Evolutionary conservation across 2,888 invertebrate genomes (phyloP), one percentile per base, ranked within the genome.

Genomic region (Drosophila niveifrons): DNA sequence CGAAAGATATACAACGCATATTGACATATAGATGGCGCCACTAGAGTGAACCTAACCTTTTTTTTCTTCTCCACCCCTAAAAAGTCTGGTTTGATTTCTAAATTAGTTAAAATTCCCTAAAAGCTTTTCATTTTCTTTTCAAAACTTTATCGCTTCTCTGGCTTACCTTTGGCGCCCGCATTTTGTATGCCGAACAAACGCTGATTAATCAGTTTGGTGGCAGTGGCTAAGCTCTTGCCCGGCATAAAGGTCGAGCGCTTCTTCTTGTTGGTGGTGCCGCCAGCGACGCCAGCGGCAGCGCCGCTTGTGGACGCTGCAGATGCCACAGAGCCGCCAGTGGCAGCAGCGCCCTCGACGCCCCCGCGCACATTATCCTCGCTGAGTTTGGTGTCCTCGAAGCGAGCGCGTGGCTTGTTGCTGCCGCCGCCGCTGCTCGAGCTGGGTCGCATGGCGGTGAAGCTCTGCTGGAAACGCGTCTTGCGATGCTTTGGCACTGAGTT

Each of bases 391-490:
- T 94, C 93, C 62, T 94, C 94, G 75, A 91, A 91, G 13, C 91
- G 88, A 0, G 91, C 90, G 4, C 90, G 84, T 0, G 90, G 91
- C 52, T 81, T 90, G 13, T 13, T 78, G 80, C 94, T 94, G 34
- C 34, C 11, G 34, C 9, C 9, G 31, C 34, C 34, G 36, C 94
- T 90, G 90, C 93, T 94, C 75, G 94, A 93, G 78, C 94, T 94
- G 31, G 94, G 94, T 39, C 93, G 93, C 66, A 90, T 91, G 63
- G 90, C 84, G 44, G 93, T 93, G 67, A 94, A 94, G 90, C 93
- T 90, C 94, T 97, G 96, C 93, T 96, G 96, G 92, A 97, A 96
- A 85, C 97, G 95, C 80, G 96, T 96, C 93, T 96, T 96, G 90
- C 97, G 95, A 93, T 96, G 96, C 93, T 96, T 97, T 90, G 96